Evolutionary conservation across 1,140 invertebrate species (phyloP), one percentile per base, ranked within the genome.

Genomic region (Drosophila sucinea): DNA sequence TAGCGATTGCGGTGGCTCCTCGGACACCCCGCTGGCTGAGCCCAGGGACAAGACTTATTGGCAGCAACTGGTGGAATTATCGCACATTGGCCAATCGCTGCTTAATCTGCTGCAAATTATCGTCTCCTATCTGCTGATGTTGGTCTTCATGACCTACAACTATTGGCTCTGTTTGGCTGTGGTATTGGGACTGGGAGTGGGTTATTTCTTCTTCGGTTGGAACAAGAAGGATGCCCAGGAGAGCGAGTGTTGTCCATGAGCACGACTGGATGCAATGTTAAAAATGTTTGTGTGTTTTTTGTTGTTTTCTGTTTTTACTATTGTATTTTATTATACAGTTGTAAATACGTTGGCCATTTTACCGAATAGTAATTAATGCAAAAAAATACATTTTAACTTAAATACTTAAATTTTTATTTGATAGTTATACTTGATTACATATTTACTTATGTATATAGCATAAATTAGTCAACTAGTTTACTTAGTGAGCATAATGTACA

Each of bases 81-180:
- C 79, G 1, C 98, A 99, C 92, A 92, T 95, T 5, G 92, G 96
- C 27, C 98, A 99, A 92, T 98, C 98, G 0, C 74, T 95, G 0
- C 93, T 99, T 1, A 98, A 99, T 92, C 94, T 98, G 67, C 65
- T 99, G 1, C 98, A 99, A 92, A 95, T 99, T 35, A 94, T 96
- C 0, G 93, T 98, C 25, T 97, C 97, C 23, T 99, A 99, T 93
- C 95, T 98, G 80, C 94, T 99, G 11, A 99, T 99, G 98, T 93
- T 99, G 93, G 96, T 99, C 67, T 98, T 99, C 93, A 99, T 99
- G 98, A 99, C 97, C 0, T 99, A 97, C 94, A 99, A 99, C 92
- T 95, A 97, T 56, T 99, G 97, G 96, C 93, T 99, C 4, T 98
- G 98, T 87, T 75, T 98, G 33, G 96, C 97, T 0, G 95, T 99